Base-by-base conservation (phyloP, 2,113 vertebrate genomes). In the Epinephelus fuscoguttatus region DNA sequence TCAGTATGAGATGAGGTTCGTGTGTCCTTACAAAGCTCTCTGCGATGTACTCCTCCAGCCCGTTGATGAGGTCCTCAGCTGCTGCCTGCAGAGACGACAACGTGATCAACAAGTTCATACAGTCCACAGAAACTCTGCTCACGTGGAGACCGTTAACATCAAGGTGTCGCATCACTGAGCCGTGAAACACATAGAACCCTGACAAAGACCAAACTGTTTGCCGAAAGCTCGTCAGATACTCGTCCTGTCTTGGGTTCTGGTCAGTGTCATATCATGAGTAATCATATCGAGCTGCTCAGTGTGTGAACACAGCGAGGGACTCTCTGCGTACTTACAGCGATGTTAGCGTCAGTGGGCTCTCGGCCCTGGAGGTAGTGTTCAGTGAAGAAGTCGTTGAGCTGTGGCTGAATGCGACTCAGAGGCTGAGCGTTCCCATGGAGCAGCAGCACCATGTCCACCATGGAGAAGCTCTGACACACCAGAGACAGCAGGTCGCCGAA, bases 401-500 rank as follows among this genome's bases (percentile, higher is more conserved):
- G 96, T 0, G 96, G 96, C 84, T 94, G 96, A 55, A 97, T 95
- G 56, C 96, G 95, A 84, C 93, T 96, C 56, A 97, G 92, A 0
- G 97, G 97, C 91, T 97, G 96, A 67, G 96, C 96, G 42, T 97
- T 96, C 5, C 97, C 97, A 0, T 97, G 96, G 5, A 97, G 93
- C 64, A 97, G 82, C 94, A 97, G 94, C 73, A 97, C 96, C 93
- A 97, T 95, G 47, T 97, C 97, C 55, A 97, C 96, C 96, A 97
- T 96, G 47, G 97, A 97, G 80, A 97, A 95, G 50, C 95, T 96
- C 93, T 96, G 96, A 87, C 97, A 97, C 75, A 97, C 93, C 64
- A 97, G 92, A 6, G 97, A 97, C 2, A 97, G 94, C 84, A 97
- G 86, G 23, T 97, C 97, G 12, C 96, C 96, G 14, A 97, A 97